These are phyloP conservation scores for Progne subis DNA, from an alignment of 2,113 vertebrate genomes.

Conservation along the genomic window DNA sequence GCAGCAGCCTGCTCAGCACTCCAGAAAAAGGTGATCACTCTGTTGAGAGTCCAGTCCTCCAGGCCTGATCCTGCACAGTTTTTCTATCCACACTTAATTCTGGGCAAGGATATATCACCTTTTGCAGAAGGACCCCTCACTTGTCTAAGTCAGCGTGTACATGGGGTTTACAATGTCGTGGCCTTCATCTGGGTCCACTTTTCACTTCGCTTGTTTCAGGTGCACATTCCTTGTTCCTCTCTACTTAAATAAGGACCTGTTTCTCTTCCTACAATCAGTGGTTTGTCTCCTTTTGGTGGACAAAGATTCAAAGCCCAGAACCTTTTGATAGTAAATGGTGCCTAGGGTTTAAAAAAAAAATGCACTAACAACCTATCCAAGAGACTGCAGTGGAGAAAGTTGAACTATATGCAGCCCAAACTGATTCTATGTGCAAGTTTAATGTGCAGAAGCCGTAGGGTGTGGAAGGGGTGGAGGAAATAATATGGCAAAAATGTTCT, in stretches of 20 bases:
- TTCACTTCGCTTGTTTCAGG: conserved; percentile 36
- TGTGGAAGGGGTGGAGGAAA: not conserved
- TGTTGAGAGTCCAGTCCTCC: not conserved
- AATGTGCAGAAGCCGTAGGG: conserved; percentile 34
- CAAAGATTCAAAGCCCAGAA: not conserved
- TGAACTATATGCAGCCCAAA: conserved; percentile 58
- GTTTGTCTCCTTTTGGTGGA: conserved; percentile 55
- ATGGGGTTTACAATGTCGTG: not conserved
- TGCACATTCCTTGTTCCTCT: not conserved
- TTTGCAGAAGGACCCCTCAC: not conserved
- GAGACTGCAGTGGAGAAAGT: conserved; percentile 53
- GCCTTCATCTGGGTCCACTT: conserved; percentile 6
- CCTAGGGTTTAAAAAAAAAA: conserved; percentile 51
- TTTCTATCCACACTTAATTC: not conserved
- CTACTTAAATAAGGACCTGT: conserved; percentile 13
- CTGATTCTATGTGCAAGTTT: conserved; percentile 59
- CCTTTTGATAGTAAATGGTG: conserved; percentile 1
- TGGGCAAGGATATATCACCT: not conserved
- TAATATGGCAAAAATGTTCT: conserved; percentile 39
- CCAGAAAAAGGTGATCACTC: not conserved
- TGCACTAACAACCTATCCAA: conserved; percentile 47
- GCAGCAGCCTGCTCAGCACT: conserved; percentile 21
- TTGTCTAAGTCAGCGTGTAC: not conserved
- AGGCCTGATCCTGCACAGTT: not conserved
- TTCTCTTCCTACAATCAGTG: not conserved